A percentile compares a stretch with the other conserved stretches of the same genome.
phyloP scores from a whole-genome alignment of 2,888 invertebrate genomes.

The Noctua janthina region DNA sequence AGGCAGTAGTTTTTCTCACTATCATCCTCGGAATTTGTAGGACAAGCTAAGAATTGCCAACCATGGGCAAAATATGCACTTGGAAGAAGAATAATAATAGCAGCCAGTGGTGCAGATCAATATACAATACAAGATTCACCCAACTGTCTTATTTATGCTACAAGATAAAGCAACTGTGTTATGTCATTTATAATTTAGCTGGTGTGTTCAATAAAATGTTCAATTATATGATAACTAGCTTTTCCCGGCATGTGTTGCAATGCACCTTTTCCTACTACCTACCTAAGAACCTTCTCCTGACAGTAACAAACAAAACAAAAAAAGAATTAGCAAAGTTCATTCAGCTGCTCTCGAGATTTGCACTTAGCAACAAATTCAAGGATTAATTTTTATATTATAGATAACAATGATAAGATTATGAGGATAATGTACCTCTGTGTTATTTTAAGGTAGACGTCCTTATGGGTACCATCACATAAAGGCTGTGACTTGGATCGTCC shows the following conservation, averaged over 20 bases:
- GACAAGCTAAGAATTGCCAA: not conserved
- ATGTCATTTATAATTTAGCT: not conserved
- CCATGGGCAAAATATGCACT: not conserved
- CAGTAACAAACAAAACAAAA: too few species aligned
- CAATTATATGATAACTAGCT: not conserved
- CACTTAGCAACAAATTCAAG: too few species aligned
- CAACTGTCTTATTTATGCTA: not conserved
- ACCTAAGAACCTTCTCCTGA: too few species aligned
- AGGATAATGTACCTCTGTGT: slow-evolving; percentile 89
- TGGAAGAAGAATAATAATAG: not conserved
- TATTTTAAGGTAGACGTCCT: slow-evolving; percentile 93
- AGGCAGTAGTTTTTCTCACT: too few species aligned
- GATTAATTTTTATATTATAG: too few species aligned
- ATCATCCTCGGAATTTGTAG: not conserved
- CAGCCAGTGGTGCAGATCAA: not conserved
- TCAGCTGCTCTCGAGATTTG: too few species aligned
- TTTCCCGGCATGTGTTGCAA: too few species aligned
- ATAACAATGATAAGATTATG: not conserved
- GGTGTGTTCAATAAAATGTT: not conserved
- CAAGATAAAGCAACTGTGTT: not conserved
- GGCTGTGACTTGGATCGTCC: slow-evolving; percentile 98
- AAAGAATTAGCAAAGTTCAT: too few species aligned
- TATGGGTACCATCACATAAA: slow-evolving; percentile 98
- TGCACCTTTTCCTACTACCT: too few species aligned
- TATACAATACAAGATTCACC: not conserved